phyloP scores from a whole-genome alignment of 2,113 vertebrate genomes.

The Sorex araneus region DNA sequence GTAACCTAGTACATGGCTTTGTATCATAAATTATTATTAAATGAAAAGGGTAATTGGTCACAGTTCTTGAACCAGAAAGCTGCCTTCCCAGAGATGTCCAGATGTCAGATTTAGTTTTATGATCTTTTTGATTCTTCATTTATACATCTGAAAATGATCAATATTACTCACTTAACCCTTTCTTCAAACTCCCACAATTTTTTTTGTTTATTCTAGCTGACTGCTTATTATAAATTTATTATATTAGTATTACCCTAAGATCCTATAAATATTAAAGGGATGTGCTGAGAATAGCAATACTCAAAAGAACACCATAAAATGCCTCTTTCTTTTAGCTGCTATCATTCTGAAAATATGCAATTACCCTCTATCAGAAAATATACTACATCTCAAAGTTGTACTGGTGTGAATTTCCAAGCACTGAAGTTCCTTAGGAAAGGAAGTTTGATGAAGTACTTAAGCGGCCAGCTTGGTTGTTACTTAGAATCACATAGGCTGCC shows the following conservation, averaged over 20 bases:
- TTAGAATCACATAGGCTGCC: neutral
- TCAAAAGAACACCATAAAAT: neutral
- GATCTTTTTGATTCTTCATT: neutral
- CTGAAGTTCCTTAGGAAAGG: neutral
- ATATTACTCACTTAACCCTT: neutral
- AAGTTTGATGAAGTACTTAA: neutral
- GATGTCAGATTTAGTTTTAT: neutral
- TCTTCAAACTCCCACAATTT: neutral
- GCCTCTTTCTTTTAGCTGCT: no score
- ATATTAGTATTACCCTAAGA: neutral
- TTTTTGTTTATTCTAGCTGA: neutral
- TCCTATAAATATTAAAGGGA: neutral
- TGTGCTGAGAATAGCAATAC: rapidly evolving
- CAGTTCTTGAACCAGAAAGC: no score
- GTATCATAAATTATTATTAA: no score
- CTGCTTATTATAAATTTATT: neutral
- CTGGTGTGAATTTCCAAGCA: neutral
- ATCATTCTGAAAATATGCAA: no score
- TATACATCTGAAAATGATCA: neutral
- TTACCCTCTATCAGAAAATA: neutral
- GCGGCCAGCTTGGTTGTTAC: neutral
- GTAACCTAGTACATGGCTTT: neutral
- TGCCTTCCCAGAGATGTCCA: no score
- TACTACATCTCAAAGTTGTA: neutral
- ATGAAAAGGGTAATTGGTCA: no score